Evolutionary conservation across 2,113 vertebrate species (phyloP).

Genomic region (Tenrec ecaudatus): DNA sequence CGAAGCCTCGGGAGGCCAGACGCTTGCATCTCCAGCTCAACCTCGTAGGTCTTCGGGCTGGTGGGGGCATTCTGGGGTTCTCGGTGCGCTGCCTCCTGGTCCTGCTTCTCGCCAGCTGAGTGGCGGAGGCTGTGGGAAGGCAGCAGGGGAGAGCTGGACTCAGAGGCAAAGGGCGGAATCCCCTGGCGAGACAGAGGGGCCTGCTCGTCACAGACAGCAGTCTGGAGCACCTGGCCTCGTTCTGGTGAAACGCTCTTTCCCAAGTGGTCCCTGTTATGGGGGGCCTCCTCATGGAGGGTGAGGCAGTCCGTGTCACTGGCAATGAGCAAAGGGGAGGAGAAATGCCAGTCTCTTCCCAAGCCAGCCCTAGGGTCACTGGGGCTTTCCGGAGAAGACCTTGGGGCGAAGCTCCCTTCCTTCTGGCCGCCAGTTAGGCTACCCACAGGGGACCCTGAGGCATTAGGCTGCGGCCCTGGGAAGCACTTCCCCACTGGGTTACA

Average conservation of each 20-base stretch:
- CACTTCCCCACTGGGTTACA: not conserved
- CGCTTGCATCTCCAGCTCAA: constrained; percentile 93
- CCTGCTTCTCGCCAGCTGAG: constrained; percentile 90
- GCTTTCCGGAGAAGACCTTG: constrained; percentile 46
- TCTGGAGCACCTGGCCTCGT: constrained; percentile 75
- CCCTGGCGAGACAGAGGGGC: constrained; percentile 55
- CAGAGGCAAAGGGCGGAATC: not conserved
- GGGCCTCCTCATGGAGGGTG: constrained; percentile 64
- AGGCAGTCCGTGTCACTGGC: not conserved
- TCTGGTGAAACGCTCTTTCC: constrained; percentile 69
- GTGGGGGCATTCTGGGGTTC: constrained; percentile 76
- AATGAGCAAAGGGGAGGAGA: constrained; percentile 77
- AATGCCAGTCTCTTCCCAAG: constrained; percentile 64
- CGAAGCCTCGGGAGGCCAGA: constrained; percentile 95
- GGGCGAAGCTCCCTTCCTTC: not conserved
- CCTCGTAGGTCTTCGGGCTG: constrained; percentile 88
- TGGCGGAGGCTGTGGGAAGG: constrained; percentile 86
- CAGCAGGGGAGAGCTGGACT: constrained; percentile 36
- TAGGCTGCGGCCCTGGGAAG: constrained; percentile 34
- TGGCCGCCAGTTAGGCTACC: not conserved
- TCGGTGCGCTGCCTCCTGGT: constrained; percentile 88
- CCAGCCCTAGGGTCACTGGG: not conserved
- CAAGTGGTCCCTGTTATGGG: constrained; percentile 78
- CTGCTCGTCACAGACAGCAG: constrained; percentile 77
- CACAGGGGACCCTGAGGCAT: not conserved